phyloP scores from a whole-genome alignment of 2,113 vertebrate genomes.

The Neolamprologus cancellatus region DNA sequence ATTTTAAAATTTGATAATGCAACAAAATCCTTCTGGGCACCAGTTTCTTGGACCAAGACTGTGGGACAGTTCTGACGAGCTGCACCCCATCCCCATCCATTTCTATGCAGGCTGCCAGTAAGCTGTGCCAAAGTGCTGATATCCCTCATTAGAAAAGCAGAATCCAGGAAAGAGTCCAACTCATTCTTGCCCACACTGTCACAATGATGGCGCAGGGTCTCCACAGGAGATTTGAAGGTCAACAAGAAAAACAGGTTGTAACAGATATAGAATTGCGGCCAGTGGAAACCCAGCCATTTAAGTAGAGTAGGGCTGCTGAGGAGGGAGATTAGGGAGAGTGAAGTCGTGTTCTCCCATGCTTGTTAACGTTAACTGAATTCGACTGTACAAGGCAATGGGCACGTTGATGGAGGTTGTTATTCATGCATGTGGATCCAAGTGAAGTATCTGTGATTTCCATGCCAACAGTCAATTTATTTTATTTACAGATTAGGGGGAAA shows the following conservation, averaged over 20 bases:
- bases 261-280: slow-evolving; percentile 16
- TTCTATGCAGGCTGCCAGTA: slow-evolving; percentile 61
- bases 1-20: slow-evolving; percentile 65
- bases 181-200: slow-evolving; percentile 45
- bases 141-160: slow-evolving; percentile 69
- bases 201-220: slow-evolving; percentile 48
- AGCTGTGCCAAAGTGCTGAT: slow-evolving; percentile 67
- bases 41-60: slow-evolving; percentile 46
- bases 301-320: slow-evolving; percentile 1
- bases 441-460: slow-evolving; percentile 27
- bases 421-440: slow-evolving; percentile 25
- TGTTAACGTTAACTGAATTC: slow-evolving; percentile 42
- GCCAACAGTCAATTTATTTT: slow-evolving; percentile 17
- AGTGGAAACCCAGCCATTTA: slow-evolving; percentile 24
- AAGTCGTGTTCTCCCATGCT: slow-evolving; percentile 15
- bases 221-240: slow-evolving; percentile 59
- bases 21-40: slow-evolving; percentile 57
- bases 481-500: background rate
- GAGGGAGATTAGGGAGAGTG: background rate
- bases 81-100: slow-evolving; percentile 52
- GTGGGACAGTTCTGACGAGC: slow-evolving; percentile 48
- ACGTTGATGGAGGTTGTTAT: slow-evolving; percentile 29
- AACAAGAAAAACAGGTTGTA: slow-evolving; percentile 49
- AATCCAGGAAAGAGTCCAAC: slow-evolving; percentile 66
- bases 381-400: slow-evolving; percentile 27